Conservation (phyloP, 2,113 vertebrate species). For the Psammodynastes pulverulentus region DNA sequence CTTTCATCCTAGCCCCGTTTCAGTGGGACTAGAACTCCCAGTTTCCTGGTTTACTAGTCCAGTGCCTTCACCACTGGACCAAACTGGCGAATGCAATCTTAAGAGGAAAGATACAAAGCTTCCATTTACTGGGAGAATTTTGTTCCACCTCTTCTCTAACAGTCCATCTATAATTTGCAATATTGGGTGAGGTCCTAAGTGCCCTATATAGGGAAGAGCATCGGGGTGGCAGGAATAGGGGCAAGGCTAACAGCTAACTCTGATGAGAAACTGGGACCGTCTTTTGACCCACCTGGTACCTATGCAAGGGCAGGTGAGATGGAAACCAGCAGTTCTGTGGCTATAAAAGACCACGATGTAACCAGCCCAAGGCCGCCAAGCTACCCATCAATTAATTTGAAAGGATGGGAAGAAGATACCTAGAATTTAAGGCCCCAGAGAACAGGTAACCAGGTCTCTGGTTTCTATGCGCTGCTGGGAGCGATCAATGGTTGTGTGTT, state of each 20-base stretch:
- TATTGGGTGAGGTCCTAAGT: not conserved
- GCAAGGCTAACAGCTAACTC: not conserved
- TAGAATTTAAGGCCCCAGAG: not conserved
- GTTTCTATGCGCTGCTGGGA: not conserved
- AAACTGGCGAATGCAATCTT: not conserved
- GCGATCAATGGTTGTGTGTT: not conserved
- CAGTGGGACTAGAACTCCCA: not conserved
- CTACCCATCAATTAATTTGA: not conserved
- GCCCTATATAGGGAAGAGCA: not conserved
- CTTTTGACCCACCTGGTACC: not conserved
- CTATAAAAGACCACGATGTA: not conserved
- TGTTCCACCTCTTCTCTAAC: not conserved
- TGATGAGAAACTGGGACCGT: not conserved
- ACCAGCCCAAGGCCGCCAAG: not conserved
- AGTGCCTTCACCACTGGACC: not conserved
- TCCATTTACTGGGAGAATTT: not conserved
- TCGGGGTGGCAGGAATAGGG: not conserved
- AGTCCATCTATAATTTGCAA: not conserved
- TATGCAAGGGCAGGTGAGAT: not conserved
- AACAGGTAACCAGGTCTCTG: not conserved
- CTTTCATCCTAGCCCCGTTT: not conserved
- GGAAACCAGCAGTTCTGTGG: not conserved
- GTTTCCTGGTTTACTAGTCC: not conserved
- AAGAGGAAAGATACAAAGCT: not conserved
- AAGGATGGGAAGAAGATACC: not conserved